Conservation (phyloP, 1,140 invertebrate species). For the Drosophila paulistorum region DNA sequence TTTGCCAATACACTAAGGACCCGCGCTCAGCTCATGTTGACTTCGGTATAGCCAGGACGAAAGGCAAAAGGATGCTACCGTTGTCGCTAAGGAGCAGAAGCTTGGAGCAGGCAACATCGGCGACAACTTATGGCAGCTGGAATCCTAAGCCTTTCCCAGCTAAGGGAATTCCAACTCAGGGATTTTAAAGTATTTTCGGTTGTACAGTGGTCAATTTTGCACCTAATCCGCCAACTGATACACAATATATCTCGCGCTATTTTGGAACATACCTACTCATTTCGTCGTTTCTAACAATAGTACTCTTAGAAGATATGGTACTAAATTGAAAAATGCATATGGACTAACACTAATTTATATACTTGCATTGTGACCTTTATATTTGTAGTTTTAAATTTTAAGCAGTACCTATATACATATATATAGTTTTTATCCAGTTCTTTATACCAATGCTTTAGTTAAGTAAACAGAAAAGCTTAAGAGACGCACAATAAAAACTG, state of each 20-base stretch:
- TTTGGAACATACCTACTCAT: no score
- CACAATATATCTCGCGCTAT: background rate
- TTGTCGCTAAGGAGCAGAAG: conserved; percentile 19
- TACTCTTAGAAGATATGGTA: no score
- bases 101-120: conserved; percentile 22
- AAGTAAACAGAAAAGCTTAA: no score
- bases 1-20: conserved; percentile 74
- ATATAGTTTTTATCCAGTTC: no score
- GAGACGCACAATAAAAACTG: no score
- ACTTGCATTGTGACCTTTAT: no score
- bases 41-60: conserved; percentile 35
- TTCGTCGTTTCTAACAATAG: no score
- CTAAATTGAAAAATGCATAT: no score
- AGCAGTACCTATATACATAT: no score
- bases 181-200: conserved; percentile 53
- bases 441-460: no score
- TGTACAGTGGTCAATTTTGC: conserved; percentile 40
- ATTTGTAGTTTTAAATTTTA: no score
- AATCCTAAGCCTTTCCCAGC: conserved; percentile 59
- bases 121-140: conserved; percentile 69
- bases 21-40: conserved; percentile 75
- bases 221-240: conserved; percentile 14
- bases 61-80: background rate
- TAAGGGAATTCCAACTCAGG: conserved; percentile 42
- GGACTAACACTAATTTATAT: no score